These are phyloP conservation scores for Aphaenogaster ashmeadi DNA, from an alignment of 1,140 invertebrate species.

Conservation along the genomic window DNA sequence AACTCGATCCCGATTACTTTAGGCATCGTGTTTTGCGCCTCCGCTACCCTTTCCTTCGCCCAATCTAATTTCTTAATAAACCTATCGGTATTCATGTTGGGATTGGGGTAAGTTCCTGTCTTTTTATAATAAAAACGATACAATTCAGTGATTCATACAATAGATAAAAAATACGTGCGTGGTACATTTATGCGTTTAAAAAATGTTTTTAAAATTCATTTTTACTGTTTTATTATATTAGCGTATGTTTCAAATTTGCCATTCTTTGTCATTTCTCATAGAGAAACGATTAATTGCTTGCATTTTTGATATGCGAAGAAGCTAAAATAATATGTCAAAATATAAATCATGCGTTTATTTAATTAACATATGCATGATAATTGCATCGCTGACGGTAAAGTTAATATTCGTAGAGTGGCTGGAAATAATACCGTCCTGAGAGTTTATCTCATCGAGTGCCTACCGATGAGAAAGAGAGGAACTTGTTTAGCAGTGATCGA, in stretches of 20 bases:
- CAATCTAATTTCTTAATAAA: conserved; percentile 74
- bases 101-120: conserved; percentile 71
- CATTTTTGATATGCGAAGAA: neutral
- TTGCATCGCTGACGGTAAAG: neutral
- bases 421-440: conserved; percentile 75
- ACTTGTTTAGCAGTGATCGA: conserved; percentile 74
- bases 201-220: neutral
- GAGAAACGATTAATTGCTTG: neutral
- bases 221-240: neutral
- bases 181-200: neutral
- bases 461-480: conserved; percentile 77
- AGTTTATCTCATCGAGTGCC: conserved; percentile 77
- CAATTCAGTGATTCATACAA: neutral
- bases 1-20: conserved; percentile 70
- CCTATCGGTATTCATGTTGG: conserved; percentile 73
- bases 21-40: conserved; percentile 73
- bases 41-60: conserved; percentile 72
- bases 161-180: neutral
- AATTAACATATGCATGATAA: neutral
- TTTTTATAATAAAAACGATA: neutral
- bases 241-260: neutral
- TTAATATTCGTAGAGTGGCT: conserved; percentile 71
- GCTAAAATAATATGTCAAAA: neutral
- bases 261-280: neutral
- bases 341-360: neutral